phyloP scores from a whole-genome alignment of 2,888 invertebrate genomes.

The Parasteatoda lunata region DNA sequence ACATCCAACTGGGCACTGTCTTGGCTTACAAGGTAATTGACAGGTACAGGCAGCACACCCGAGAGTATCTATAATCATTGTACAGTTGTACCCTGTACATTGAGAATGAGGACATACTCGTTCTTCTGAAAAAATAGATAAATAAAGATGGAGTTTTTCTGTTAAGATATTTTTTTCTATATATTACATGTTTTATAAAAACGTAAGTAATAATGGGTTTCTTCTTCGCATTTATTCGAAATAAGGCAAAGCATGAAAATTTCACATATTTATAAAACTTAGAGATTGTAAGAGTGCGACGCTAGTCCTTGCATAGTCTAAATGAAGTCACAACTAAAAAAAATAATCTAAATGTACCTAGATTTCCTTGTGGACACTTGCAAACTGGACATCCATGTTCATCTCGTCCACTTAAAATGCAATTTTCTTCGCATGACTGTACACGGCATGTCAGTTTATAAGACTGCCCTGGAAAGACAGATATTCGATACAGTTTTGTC shows the following conservation, averaged over 20 bases:
- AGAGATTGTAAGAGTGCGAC: no score
- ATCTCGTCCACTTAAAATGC: slow-evolving; percentile 55
- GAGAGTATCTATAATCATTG: slow-evolving; percentile 40
- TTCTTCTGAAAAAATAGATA: slow-evolving; percentile 21
- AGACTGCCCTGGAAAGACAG: slow-evolving; percentile 24
- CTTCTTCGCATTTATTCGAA: no score
- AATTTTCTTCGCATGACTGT: slow-evolving; percentile 59
- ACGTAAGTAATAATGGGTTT: no score
- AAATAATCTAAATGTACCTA: slow-evolving; percentile 19
- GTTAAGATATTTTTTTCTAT: no score
- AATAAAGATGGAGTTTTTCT: no score
- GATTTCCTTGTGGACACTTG: slow-evolving; percentile 60
- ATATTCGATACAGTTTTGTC: no score
- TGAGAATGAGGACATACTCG: slow-evolving; percentile 44
- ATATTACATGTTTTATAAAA: no score
- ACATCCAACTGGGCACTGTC: slow-evolving; percentile 56
- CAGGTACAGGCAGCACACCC: slow-evolving; percentile 61
- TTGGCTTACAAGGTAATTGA: slow-evolving; percentile 62
- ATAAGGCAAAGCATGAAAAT: no score
- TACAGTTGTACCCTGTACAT: slow-evolving; percentile 58
- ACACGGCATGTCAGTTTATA: slow-evolving; percentile 53
- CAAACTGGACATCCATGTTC: slow-evolving; percentile 55
- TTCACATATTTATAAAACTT: no score
- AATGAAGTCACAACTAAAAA: background rate
- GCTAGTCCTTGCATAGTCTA: background rate